A percentile compares a stretch with the other conserved stretches of the same genome.
These are phyloP conservation scores for Sarcophaga bullata DNA, from an alignment of 1,140 invertebrate genomes.

Conservation along the genomic window DNA sequence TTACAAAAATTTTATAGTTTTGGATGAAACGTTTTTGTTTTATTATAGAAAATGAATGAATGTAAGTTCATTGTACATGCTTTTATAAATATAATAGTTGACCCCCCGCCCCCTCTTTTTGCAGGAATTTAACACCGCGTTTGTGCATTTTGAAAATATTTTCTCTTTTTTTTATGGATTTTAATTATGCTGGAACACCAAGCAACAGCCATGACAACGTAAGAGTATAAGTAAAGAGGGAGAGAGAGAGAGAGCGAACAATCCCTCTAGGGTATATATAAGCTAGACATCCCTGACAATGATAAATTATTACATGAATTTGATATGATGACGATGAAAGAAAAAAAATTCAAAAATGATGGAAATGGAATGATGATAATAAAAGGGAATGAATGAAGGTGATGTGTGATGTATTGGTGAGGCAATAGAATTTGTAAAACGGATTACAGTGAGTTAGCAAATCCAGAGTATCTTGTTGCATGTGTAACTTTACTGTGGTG, in stretches of 20 bases:
- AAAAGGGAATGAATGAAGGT: not conserved
- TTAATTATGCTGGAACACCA: not conserved
- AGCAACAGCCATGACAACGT: not conserved
- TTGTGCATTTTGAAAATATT: not conserved
- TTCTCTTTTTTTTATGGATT: slow-evolving; percentile 2
- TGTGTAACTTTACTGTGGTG: not conserved
- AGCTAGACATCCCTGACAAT: not conserved
- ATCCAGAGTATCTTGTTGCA: not conserved
- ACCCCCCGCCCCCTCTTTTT: too few relatives aligned
- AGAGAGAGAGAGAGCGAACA: not conserved
- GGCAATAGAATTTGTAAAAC: too few relatives aligned
- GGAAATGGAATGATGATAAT: too few relatives aligned
- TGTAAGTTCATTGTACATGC: too few relatives aligned
- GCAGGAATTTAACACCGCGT: too few relatives aligned
- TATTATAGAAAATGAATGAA: not conserved
- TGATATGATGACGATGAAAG: not conserved
- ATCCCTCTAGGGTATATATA: slow-evolving; percentile 11
- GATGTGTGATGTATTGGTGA: too few relatives aligned
- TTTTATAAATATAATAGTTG: too few relatives aligned
- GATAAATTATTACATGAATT: slow-evolving; percentile 27
- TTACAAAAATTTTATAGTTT: not conserved
- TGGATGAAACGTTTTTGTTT: not conserved
- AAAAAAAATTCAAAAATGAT: too few relatives aligned
- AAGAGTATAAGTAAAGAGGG: not conserved
- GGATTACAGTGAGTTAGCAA: not conserved